phyloP scores from a whole-genome alignment of 2,797 vertebrate genomes.

The Echiichthys vipera region DNA sequence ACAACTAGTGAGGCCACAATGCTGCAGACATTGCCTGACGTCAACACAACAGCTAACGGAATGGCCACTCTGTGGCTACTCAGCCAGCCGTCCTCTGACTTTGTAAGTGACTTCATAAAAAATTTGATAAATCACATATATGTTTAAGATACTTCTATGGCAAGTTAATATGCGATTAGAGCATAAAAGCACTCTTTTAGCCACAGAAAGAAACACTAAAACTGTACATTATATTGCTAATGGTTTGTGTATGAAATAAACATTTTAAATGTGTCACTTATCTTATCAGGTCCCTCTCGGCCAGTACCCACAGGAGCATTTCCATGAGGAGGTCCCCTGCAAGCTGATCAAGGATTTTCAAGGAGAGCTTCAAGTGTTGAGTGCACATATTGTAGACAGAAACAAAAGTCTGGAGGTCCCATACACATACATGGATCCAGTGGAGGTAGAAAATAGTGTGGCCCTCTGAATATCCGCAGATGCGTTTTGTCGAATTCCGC shows the following conservation, averaged over 20 bases:
- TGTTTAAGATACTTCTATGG: neutral
- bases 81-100: slow-evolving; percentile 63
- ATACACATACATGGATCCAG: slow-evolving; percentile 70
- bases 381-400: slow-evolving; percentile 40
- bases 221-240: neutral
- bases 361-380: slow-evolving; percentile 40
- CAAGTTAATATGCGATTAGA: neutral
- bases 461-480: slow-evolving; percentile 44
- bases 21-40: slow-evolving; percentile 54
- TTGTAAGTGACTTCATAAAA: slow-evolving; percentile 53
- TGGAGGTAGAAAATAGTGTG: slow-evolving; percentile 63
- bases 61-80: slow-evolving; percentile 62
- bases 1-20: slow-evolving; percentile 39
- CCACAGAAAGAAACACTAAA: neutral
- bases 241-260: neutral
- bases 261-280: neutral
- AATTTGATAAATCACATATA: neutral
- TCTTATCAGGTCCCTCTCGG: slow-evolving; percentile 58
- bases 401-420: slow-evolving; percentile 45
- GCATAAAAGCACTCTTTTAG: neutral
- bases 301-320: slow-evolving; percentile 43
- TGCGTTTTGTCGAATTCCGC: neutral
- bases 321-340: slow-evolving; percentile 48
- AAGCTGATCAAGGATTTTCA: slow-evolving; percentile 49
- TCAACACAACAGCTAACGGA: slow-evolving; percentile 49